Conservation (phyloP, 2,797 vertebrate genomes). For the Simalia tracyae region DNA sequence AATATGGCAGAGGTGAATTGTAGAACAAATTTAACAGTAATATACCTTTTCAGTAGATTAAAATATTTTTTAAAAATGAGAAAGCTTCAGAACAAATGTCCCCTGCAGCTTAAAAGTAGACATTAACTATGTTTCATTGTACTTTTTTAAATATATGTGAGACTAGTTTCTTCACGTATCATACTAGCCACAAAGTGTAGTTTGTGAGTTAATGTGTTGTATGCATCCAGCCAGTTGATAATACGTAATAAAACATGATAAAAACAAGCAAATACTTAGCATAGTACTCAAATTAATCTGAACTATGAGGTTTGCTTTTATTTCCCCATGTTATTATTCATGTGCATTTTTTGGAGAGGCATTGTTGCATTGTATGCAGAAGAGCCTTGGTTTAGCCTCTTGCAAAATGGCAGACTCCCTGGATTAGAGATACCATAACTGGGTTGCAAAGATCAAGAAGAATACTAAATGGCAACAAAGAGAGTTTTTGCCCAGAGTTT, state of each 20-base stretch:
- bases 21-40: not conserved
- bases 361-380: no score
- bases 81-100: not conserved
- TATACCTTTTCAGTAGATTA: not conserved
- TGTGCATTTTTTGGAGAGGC: not conserved
- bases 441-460: not conserved
- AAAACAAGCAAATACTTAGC: not conserved
- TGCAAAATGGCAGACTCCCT: not conserved
- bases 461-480: not conserved
- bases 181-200: not conserved
- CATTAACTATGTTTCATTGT: not conserved
- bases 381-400: not conserved
- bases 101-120: not conserved
- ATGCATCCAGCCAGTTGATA: not conserved
- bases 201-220: not conserved
- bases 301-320: not conserved
- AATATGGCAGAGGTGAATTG: not conserved
- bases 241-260: not conserved
- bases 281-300: not conserved
- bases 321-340: not conserved
- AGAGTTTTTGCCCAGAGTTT: not conserved
- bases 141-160: not conserved
- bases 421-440: not conserved
- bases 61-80: not conserved
- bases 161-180: not conserved